Base-by-base conservation (phyloP, 2,888 invertebrate species). In the Ormyrus thymus region DNA sequence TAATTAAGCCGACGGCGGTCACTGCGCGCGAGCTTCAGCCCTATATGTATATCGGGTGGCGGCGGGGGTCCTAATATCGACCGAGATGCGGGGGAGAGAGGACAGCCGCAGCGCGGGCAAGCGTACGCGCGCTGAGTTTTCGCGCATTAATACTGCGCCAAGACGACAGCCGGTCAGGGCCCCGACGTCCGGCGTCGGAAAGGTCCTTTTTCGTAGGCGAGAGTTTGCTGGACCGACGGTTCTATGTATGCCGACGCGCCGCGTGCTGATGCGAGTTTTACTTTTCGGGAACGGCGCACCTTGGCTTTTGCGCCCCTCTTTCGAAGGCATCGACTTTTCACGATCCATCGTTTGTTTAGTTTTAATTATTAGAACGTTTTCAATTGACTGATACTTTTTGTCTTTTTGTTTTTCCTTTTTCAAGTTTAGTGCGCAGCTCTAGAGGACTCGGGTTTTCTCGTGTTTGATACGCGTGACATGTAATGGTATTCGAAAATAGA, bases 1-100 rank as follows among this genome's bases (percentile, higher is more conserved):
- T 80, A 76, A 80, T 80, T 80, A 80, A 80, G 65, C 80, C 73
- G 65, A 45, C 51, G 71, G 69, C 46, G 70, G 58, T 70, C 72
- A 68, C 58, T 50, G 62, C 53, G 56, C 45, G 43, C 51, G 65
- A 56, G n/a, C 11, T n/a, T 48, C 51, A 6, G 66, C 10, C 29
- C n/a, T 15, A 5, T 53, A 46, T 11, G 29, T 58, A 70, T 7
- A 11, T 43, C 56, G 55, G 11, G 15, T 45, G 53, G 56, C 56
- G 62, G 15, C 29, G 29, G 3, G 29, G 29, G 74, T 51, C 56
- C 45, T 51, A 53, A 51, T 78, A 79, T 79, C 79, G 79, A 79
- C 79, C 79, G 66, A 66, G 79, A 71, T 75, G 79, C 75, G 69
- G 69, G 69, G 48, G 48, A 74, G 64, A 7, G 43, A 29, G 48